Conservation (phyloP, 2,113 vertebrate genomes). For the Dendropsophus ebraccatus region DNA sequence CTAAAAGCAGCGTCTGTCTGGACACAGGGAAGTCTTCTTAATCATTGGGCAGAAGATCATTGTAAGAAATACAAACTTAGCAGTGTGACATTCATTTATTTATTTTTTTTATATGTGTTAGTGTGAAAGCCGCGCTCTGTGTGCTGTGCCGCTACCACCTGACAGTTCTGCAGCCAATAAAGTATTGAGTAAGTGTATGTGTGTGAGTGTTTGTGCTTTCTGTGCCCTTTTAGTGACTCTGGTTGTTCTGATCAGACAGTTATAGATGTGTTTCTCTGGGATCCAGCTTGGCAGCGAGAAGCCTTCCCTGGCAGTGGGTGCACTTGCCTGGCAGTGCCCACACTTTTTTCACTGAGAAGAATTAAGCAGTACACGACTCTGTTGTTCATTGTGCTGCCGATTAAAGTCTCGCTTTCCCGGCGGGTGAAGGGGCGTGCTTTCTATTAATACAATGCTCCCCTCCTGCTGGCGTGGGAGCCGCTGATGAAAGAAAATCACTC, state of each 20-base stretch:
- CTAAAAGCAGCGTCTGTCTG: background rate
- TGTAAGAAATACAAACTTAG: background rate
- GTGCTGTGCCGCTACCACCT: background rate
- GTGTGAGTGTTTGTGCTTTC: constrained; percentile 12
- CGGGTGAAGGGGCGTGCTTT: constrained; percentile 15
- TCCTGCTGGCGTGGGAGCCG: background rate
- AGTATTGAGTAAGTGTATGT: background rate
- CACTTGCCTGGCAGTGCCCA: constrained; percentile 38
- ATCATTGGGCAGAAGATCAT: background rate
- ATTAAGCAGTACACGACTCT: constrained; percentile 37
- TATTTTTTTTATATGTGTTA: background rate
- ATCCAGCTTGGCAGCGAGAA: constrained; percentile 20
- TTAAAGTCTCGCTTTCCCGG: constrained; percentile 28
- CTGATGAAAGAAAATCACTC: background rate
- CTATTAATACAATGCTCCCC: constrained; percentile 46
- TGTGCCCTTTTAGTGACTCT: background rate
- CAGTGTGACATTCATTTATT: background rate
- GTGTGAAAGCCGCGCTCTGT: background rate
- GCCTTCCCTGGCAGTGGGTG: constrained; percentile 27
- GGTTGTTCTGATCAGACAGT: constrained; percentile 30
- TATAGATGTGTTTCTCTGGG: constrained; percentile 11
- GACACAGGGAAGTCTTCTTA: background rate
- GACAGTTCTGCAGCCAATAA: background rate
- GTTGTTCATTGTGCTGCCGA: constrained; percentile 49
- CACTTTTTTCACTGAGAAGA: constrained; percentile 9